phyloP scores from a whole-genome alignment of 35 echinoderm and acorn worm species.

The Apostichopus parvimensis region DNA sequence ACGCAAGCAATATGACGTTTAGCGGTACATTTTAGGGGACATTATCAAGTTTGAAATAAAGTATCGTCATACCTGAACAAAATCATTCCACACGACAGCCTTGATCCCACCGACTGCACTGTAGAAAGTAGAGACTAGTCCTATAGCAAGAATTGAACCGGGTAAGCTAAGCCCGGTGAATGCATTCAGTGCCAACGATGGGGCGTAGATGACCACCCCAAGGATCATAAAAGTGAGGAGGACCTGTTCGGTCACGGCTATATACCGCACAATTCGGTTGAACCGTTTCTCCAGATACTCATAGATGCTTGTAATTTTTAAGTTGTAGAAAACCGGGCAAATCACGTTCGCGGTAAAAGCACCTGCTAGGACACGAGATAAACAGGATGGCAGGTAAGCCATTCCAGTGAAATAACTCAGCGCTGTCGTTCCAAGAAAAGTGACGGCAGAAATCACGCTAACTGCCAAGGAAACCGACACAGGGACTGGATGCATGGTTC shows the following conservation, averaged over 20 bases:
- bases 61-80: slow-evolving; percentile 28
- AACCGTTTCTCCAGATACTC: slow-evolving; percentile 50
- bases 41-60: background rate
- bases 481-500: slow-evolving; percentile 17
- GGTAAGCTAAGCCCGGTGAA: slow-evolving; percentile 38
- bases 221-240: background rate
- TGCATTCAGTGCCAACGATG: slow-evolving; percentile 45
- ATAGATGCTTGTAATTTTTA: slow-evolving; percentile 41
- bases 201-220: slow-evolving; percentile 46
- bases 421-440: slow-evolving; percentile 27
- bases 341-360: slow-evolving; percentile 15
- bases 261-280: slow-evolving; percentile 32
- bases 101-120: slow-evolving; percentile 43
- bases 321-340: slow-evolving; percentile 42
- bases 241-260: background rate
- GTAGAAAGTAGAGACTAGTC: slow-evolving; percentile 54
- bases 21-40: background rate
- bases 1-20: no score
- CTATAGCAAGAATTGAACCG: slow-evolving; percentile 7
- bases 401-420: slow-evolving; percentile 39
- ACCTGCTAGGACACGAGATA: background rate
- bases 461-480: slow-evolving; percentile 32
- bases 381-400: background rate
- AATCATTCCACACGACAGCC: slow-evolving; percentile 48
- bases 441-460: slow-evolving; percentile 46